Evolutionary conservation across 2,888 invertebrate genomes (phyloP), one percentile per base, ranked within the genome.

Genomic region (Alloscopus bannaensis): DNA sequence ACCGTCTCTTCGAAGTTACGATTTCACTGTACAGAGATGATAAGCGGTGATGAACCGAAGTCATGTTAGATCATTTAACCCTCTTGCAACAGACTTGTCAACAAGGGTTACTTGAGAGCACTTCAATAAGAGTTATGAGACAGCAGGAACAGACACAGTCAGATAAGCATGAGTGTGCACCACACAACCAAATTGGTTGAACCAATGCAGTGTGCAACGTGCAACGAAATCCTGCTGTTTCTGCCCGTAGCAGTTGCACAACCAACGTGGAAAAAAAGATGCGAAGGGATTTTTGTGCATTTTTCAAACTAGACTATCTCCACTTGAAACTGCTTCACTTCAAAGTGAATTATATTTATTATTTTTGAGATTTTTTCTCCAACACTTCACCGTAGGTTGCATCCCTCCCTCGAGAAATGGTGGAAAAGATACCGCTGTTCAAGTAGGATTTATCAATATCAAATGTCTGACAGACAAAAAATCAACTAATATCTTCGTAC

Each of bases 21-120:
- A 31, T 29, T 24, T 20, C 31, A 18, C 47, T 59, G 60, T 36
- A 64, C n/a, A 18, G n/a, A 16, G 45, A 52, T 50, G 68, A 69
- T 68, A 76, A 76, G 45, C n/a, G 4, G 65, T 66, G 76, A 76
- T 76, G 76, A 68, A 20, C 69, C 59, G 42, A 42, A 77, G 64
- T 62, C 69, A 47, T 73, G 57, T 73, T 65, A 65, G 55, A 42
- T 66, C 73, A 66, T 66, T 55, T 76, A 60, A 52, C 69, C 69
- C 68, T n/a, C 65, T 68, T 57, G 47, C 29, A 47, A 2, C 65
- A 50, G 36, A 42, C 62, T 69, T 77, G 76, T 69, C 69, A 60
- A 60, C 69, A 50, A 47, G 31, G 36, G 60, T 6, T 29, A 40
- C 13, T 55, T 55, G 55, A 29, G 60, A 36, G 22, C 18, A 52